A percentile compares a stretch with the other conserved stretches of the same genome.
Conservation (phyloP, 2,113 vertebrate genomes). For the Illadopsis cleaveri region DNA sequence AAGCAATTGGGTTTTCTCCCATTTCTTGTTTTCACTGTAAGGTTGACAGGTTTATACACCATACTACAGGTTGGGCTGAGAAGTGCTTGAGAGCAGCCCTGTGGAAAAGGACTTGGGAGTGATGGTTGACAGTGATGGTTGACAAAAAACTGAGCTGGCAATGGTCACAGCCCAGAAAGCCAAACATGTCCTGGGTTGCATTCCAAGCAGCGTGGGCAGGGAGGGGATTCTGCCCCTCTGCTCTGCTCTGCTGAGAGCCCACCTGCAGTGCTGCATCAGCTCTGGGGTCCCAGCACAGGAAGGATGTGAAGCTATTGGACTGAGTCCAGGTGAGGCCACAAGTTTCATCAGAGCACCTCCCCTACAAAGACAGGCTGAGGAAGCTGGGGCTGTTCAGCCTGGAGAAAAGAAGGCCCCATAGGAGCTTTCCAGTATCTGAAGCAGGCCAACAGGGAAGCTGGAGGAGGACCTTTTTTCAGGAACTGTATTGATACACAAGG, state of each 20-base stretch:
- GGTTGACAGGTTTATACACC: background rate
- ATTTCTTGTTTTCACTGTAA: background rate
- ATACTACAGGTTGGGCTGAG: background rate
- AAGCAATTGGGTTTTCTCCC: background rate
- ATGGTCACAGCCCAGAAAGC: background rate
- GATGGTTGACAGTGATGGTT: background rate
- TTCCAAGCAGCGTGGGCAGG: background rate
- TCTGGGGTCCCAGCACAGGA: background rate
- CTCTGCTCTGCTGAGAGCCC: background rate
- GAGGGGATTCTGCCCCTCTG: background rate
- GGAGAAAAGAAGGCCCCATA: background rate
- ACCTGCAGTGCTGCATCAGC: background rate
- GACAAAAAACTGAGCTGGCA: background rate
- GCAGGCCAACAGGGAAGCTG: background rate
- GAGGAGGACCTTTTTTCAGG: background rate
- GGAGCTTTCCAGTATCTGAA: background rate
- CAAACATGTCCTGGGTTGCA: background rate
- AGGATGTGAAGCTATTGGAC: fast-evolving
- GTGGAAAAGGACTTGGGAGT: background rate
- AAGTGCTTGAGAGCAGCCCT: background rate
- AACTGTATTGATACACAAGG: background rate
- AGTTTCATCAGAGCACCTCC: too few relatives aligned
- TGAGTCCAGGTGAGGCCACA: background rate
- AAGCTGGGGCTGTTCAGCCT: background rate
- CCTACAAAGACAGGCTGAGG: background rate